These are phyloP conservation scores for Peromyscus maniculatus DNA, from an alignment of 2,113 vertebrate species.

Conservation along the genomic window DNA sequence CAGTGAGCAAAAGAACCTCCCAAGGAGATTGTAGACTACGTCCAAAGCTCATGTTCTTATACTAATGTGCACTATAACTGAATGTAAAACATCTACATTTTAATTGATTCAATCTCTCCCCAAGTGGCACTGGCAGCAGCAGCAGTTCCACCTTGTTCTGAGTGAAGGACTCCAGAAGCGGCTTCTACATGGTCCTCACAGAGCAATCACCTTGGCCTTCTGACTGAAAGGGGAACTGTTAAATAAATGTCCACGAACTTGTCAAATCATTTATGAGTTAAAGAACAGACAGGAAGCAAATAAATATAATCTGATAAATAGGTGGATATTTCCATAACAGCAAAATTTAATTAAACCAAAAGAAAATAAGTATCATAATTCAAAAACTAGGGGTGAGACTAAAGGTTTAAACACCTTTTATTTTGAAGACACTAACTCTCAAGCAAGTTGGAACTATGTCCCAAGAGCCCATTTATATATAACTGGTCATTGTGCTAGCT, in stretches of 20 bases:
- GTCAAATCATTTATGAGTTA: slow-evolving; percentile 55
- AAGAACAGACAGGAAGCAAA: slow-evolving; percentile 39
- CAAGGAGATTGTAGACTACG: background rate
- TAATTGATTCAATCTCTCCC: slow-evolving; percentile 57
- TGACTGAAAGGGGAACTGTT: slow-evolving; percentile 52
- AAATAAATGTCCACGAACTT: slow-evolving; percentile 66
- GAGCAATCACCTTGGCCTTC: slow-evolving; percentile 36
- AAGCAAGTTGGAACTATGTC: slow-evolving; percentile 39
- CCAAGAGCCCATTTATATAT: slow-evolving; percentile 33
- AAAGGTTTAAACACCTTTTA: slow-evolving; percentile 44
- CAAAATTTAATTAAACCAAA: slow-evolving; percentile 53
- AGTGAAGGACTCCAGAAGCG: slow-evolving; percentile 30
- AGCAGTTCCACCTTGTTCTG: slow-evolving; percentile 56
- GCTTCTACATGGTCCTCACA: slow-evolving; percentile 24
- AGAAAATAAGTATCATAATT: slow-evolving; percentile 47
- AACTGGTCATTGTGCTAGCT: slow-evolving; percentile 32
- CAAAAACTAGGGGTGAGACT: background rate
- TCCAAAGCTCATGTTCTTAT: slow-evolving; percentile 43
- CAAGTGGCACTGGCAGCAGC: background rate
- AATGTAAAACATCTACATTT: slow-evolving; percentile 60
- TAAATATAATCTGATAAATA: slow-evolving; percentile 9
- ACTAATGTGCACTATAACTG: slow-evolving; percentile 27
- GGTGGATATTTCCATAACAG: slow-evolving; percentile 2
- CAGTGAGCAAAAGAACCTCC: slow-evolving; percentile 35
- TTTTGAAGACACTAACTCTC: slow-evolving; percentile 56